Evolutionary conservation across 2,113 vertebrate genomes (phyloP), one percentile per base, ranked within the genome.

Genomic region (Semnornis frantzii): DNA sequence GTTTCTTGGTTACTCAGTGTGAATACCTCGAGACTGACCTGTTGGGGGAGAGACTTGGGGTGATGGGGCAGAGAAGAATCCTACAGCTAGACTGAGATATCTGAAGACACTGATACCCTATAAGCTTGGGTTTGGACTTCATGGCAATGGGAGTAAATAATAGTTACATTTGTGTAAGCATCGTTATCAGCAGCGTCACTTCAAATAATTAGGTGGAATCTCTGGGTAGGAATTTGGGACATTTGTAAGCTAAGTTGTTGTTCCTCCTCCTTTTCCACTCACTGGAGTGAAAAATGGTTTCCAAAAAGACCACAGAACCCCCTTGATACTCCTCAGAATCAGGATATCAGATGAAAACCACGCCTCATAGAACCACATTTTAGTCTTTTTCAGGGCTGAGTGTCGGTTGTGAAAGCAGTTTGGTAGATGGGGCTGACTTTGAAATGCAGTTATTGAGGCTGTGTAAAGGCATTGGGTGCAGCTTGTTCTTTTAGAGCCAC

Each of bases 371-470:
- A 88, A 81, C 74, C 78, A 85, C 73, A 68, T 90, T 60, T 95
- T 55, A 76, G 44, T 86, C 84, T 75, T 96, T 79, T 96, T 95
- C 88, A 92, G 87, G 76, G 25, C 73, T 92, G 87, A 86, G 90
- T 95, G 66, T 94, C 97, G 92, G 83, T 94, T 95, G 9, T 95
- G 94, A 93, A 97, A 97, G 97, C 93, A 96, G 68, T 58, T 74
- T 52, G 48, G 48, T 69, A 78, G 39, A 54, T 87, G 79, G 74
- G 44, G 60, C 42, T 89, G 78, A 25, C 79, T 92, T 95, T 94
- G 87, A 93, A 89, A 82, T 74, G 27, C 79, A 55, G 44, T 93
- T 94, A 89, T 88, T 91, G 85, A 87, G 93, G 66, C 70, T 94
- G 71, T 82, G 68, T 71, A 86, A 82, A 93, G 93, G 85, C 46